Conservation (phyloP, 2,888 invertebrate genomes). For the Leptinotarsa tumamoca region DNA sequence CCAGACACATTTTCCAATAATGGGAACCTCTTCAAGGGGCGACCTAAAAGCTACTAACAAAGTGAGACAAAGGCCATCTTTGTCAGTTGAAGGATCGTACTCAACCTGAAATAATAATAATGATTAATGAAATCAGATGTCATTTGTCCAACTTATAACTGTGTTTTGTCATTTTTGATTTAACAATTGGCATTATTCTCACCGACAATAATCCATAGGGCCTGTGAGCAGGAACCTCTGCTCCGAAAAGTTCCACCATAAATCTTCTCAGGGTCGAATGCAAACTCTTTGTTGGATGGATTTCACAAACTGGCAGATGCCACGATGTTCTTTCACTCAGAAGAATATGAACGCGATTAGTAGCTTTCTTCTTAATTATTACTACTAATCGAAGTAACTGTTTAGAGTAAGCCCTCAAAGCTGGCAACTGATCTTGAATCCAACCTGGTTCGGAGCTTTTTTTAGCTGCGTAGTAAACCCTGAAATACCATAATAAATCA, state of each 20-base stretch:
- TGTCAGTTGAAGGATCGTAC: slow-evolving; percentile 70
- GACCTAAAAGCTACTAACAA: slow-evolving; percentile 86
- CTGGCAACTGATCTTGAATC: slow-evolving; percentile 81
- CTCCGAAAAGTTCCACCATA: slow-evolving; percentile 92
- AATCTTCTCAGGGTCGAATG: slow-evolving; percentile 89
- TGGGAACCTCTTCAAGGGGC: slow-evolving; percentile 86
- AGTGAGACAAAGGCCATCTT: slow-evolving; percentile 86
- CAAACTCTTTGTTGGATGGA: slow-evolving; percentile 86
- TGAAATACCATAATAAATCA: slow-evolving; percentile 40
- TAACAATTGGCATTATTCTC: slow-evolving; percentile 40
- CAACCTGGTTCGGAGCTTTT: slow-evolving; percentile 67
- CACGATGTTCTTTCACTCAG: slow-evolving; percentile 86
- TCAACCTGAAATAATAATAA: slow-evolving; percentile 69
- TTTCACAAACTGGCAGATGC: slow-evolving; percentile 89
- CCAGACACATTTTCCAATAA: slow-evolving; percentile 92
- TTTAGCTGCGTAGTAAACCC: slow-evolving; percentile 54
- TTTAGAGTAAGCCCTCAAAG: slow-evolving; percentile 76
- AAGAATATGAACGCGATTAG: slow-evolving; percentile 86
- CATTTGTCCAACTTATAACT: background rate
- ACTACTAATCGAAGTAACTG: slow-evolving; percentile 83
- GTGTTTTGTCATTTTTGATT: background rate
- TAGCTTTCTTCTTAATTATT: slow-evolving; percentile 83
- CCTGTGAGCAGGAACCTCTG: slow-evolving; percentile 85
- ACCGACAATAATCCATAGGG: slow-evolving; percentile 83
- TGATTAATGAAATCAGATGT: background rate